A percentile compares a stretch with the other conserved stretches of the same genome.
Conservation (phyloP, 2,797 vertebrate genomes). For the Cryptoblepharus egeriae region DNA sequence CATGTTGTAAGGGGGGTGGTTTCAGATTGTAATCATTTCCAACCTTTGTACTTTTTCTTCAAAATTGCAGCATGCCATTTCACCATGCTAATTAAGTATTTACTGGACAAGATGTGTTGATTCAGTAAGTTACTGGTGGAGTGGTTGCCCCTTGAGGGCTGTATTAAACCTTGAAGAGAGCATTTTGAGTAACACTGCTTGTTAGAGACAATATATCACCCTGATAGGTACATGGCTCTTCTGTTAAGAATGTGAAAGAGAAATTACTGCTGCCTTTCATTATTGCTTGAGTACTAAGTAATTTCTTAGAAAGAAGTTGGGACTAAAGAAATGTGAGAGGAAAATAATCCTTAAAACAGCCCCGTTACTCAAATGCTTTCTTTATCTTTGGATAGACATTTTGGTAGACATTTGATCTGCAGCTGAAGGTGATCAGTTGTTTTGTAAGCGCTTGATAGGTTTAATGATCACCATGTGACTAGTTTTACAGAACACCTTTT, state of each 20-base stretch:
- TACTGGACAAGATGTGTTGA: constrained; percentile 76
- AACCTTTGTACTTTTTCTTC: constrained; percentile 46
- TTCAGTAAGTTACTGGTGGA: constrained; percentile 78
- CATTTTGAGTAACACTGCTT: constrained; percentile 75
- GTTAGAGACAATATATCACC: constrained; percentile 75
- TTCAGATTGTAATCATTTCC: constrained; percentile 48
- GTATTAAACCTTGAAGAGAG: constrained; percentile 77
- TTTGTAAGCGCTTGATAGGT: constrained; percentile 42
- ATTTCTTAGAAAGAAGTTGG: constrained; percentile 57
- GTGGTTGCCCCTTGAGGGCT: constrained; percentile 75
- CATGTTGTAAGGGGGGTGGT: constrained; percentile 33
- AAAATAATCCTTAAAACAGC: constrained; percentile 62
- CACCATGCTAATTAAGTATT: constrained; percentile 73
- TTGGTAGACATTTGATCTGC: constrained; percentile 35
- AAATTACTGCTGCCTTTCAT: constrained; percentile 74
- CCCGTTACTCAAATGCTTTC: constrained; percentile 41
- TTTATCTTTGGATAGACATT: constrained; percentile 31
- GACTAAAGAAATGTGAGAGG: constrained; percentile 75
- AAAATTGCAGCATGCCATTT: constrained; percentile 58
- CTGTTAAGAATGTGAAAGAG: constrained; percentile 65
- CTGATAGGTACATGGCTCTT: constrained; percentile 73
- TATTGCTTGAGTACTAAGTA: constrained; percentile 72
- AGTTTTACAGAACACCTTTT: constrained; percentile 55
- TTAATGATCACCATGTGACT: constrained; percentile 53
- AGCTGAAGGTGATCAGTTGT: constrained; percentile 41